phyloP scores from a whole-genome alignment of 2,888 invertebrate genomes.

The Seira ritae region DNA sequence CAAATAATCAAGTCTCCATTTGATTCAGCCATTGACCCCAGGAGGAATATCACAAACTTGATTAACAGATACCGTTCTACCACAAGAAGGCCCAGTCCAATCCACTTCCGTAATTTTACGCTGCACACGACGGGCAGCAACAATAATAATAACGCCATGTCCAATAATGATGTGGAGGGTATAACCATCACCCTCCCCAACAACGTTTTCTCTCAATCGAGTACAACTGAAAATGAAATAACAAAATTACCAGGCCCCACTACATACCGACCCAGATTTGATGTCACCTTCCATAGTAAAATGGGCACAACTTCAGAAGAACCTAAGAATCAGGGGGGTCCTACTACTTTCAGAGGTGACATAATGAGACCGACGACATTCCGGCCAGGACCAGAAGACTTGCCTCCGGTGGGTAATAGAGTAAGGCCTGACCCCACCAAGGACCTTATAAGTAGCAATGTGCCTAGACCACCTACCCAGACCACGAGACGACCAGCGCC shows the following conservation, averaged over 20 bases:
- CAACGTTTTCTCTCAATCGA: conserved; percentile 33
- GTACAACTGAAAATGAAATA: conserved; percentile 51
- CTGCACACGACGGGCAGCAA: neutral
- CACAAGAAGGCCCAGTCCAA: conserved; percentile 31
- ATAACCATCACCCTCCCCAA: conserved; percentile 3
- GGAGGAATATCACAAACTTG: conserved; percentile 35
- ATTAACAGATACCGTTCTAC: conserved; percentile 43
- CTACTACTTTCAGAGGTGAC: conserved; percentile 69
- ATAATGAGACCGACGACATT: conserved; percentile 68
- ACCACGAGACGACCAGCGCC: conserved; percentile 55
- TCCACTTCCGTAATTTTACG: conserved; percentile 43
- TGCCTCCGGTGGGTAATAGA: conserved; percentile 48
- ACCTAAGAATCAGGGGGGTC: conserved; percentile 40
- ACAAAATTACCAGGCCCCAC: conserved; percentile 68
- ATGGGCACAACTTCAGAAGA: conserved; percentile 55
- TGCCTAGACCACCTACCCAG: neutral
- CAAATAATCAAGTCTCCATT: conserved; percentile 69
- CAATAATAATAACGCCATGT: neutral
- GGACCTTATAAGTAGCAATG: conserved; percentile 22
- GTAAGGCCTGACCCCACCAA: conserved; percentile 36
- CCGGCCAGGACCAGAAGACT: conserved; percentile 60
- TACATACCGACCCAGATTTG: conserved; percentile 66
- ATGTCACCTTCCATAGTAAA: conserved; percentile 47
- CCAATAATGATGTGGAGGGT: neutral
- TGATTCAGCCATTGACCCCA: conserved; percentile 38